Evolutionary conservation across 2,797 vertebrate genomes (phyloP).

Genomic region (Telmatherina bonti): DNA sequence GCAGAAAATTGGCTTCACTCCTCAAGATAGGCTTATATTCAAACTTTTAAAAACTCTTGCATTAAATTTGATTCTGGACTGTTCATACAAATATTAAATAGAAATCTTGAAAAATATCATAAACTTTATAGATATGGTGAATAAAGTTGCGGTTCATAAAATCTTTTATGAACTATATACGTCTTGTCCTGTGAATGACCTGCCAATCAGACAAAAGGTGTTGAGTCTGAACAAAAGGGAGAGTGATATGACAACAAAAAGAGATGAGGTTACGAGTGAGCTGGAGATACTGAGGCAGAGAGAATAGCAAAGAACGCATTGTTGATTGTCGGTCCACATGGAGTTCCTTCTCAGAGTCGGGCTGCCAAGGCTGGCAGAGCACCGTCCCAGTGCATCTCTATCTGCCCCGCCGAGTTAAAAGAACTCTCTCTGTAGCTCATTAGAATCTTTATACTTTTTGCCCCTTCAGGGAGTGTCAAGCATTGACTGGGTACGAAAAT

Average conservation of each 20-base stretch:
- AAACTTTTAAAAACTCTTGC: too few species aligned
- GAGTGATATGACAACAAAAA: neutral
- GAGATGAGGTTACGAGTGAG: slow-evolving; percentile 7
- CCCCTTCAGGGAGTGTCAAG: slow-evolving; percentile 49
- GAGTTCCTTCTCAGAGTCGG: slow-evolving; percentile 48
- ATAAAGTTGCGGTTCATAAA: too few species aligned
- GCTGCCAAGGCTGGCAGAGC: slow-evolving; percentile 51
- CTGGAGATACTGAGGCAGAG: slow-evolving; percentile 27
- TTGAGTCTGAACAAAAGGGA: slow-evolving; percentile 6
- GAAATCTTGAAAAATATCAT: too few species aligned
- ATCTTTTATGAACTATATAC: too few species aligned
- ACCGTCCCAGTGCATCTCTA: slow-evolving; percentile 41
- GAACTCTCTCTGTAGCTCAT: slow-evolving; percentile 67
- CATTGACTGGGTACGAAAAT: slow-evolving; percentile 61
- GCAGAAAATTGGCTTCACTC: too few species aligned
- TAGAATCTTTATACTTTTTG: slow-evolving; percentile 63
- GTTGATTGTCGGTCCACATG: slow-evolving; percentile 51
- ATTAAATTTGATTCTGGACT: too few species aligned
- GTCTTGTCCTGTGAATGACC: too few species aligned
- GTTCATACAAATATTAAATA: too few species aligned
- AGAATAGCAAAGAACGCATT: slow-evolving; percentile 35
- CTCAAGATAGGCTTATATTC: too few species aligned
- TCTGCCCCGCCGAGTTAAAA: slow-evolving; percentile 54
- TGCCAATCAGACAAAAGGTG: neutral
- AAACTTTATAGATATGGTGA: too few species aligned